A percentile compares a stretch with the other conserved stretches of the same genome.
phyloP scores from a whole-genome alignment of 2,113 vertebrate species.

The Platycercus adscitus region DNA sequence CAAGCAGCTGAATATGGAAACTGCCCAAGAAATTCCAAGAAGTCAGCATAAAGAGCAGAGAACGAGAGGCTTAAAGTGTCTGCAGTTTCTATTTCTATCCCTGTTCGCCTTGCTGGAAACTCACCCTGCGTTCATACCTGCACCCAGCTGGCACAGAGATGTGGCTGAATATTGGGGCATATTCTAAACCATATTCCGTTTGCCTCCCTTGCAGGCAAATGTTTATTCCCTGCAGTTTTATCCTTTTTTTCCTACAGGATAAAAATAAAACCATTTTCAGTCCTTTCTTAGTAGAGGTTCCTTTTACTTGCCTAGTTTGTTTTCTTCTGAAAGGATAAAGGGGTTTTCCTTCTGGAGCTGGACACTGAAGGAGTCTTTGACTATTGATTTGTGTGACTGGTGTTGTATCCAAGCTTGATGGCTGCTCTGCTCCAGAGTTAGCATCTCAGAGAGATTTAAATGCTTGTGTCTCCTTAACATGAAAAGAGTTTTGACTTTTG shows the following conservation, averaged over 20 bases:
- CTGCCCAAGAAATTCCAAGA: neutral
- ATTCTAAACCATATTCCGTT: neutral
- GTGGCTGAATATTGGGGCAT: neutral
- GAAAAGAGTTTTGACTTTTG: neutral
- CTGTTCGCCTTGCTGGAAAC: neutral
- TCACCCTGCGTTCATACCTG: neutral
- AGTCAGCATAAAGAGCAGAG: neutral
- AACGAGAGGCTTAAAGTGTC: neutral
- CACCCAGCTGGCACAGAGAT: neutral
- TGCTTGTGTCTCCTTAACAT: neutral
- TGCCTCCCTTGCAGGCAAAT: neutral
- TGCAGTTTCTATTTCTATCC: neutral
- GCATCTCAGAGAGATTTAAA: neutral
- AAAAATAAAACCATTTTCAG: neutral
- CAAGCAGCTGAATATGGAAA: neutral
- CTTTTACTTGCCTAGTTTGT: neutral
- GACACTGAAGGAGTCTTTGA: neutral
- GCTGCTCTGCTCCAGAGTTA: neutral
- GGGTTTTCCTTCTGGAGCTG: neutral
- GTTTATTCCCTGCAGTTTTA: neutral
- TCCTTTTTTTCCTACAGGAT: neutral
- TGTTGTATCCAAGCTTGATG: rapidly evolving
- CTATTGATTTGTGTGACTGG: neutral
- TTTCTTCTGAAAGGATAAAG: neutral
- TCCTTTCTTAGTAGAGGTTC: neutral